Evolutionary conservation across 2,888 invertebrate genomes (phyloP).

Genomic region (Lymantria dispar): DNA sequence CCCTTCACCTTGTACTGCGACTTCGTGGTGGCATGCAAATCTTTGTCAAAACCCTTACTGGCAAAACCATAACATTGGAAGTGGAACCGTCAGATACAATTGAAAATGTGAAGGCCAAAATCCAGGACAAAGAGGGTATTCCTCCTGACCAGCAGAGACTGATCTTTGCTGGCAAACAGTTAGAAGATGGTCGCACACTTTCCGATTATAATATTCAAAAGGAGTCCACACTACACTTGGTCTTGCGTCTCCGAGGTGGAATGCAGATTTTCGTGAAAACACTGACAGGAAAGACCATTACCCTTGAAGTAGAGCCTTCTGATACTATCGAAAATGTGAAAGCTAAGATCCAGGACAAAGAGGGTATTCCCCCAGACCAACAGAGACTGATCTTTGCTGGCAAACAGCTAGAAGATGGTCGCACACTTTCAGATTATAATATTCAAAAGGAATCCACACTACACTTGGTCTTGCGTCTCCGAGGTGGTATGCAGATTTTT

Average conservation of each 20-base stretch:
- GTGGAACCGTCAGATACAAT: slow-evolving; percentile 60
- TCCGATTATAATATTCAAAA: slow-evolving; percentile 66
- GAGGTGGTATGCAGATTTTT: slow-evolving; percentile 68
- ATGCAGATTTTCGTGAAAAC: slow-evolving; percentile 66
- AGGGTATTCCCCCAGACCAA: slow-evolving; percentile 63
- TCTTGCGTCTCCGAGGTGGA: slow-evolving; percentile 57
- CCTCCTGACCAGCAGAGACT: slow-evolving; percentile 61
- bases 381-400: slow-evolving; percentile 62
- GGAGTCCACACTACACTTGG: slow-evolving; percentile 56
- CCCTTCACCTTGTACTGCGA: slow-evolving; percentile 60
- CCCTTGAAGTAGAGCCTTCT: slow-evolving; percentile 57
- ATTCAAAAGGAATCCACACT: slow-evolving; percentile 62
- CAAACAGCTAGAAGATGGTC: slow-evolving; percentile 59
- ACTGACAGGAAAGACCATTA: slow-evolving; percentile 58
- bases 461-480: slow-evolving; percentile 53
- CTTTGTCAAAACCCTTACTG: slow-evolving; percentile 59
- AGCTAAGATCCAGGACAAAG: slow-evolving; percentile 68
- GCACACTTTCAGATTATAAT: slow-evolving; percentile 59
- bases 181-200: slow-evolving; percentile 59
- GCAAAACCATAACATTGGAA: slow-evolving; percentile 59
- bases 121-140: slow-evolving; percentile 62
- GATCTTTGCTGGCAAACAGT: slow-evolving; percentile 60
- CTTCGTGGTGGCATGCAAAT: slow-evolving; percentile 65
- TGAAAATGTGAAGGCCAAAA: slow-evolving; percentile 64
- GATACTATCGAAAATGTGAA: slow-evolving; percentile 70